These are phyloP conservation scores for Epizoanthus illoricatus DNA, from an alignment of 92 coral and sea anemone species.

Conservation along the genomic window DNA sequence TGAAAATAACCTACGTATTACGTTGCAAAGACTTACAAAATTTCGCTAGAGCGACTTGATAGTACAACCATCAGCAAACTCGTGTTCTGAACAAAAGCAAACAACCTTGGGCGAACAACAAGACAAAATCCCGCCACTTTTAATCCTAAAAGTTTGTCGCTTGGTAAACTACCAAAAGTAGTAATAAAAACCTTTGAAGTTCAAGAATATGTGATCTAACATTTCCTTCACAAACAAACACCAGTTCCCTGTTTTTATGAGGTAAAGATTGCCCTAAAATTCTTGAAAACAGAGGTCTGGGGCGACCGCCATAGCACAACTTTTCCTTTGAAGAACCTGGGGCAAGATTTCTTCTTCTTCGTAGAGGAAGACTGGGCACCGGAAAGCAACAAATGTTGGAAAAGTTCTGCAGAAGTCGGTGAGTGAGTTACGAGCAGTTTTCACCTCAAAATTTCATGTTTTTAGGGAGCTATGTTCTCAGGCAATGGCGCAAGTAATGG, in stretches of 20 bases:
- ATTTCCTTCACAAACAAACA: background rate
- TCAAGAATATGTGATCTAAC: background rate
- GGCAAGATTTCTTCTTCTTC: slow-evolving; percentile 71
- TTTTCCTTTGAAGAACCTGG: slow-evolving; percentile 88
- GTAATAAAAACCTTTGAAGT: background rate
- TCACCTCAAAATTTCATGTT: background rate
- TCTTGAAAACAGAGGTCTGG: slow-evolving; percentile 83
- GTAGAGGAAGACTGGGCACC: slow-evolving; percentile 91
- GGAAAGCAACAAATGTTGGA: slow-evolving; percentile 67
- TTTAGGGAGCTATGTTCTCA: background rate
- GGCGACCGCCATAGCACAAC: slow-evolving; percentile 76
- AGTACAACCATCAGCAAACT: background rate
- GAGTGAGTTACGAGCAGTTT: background rate
- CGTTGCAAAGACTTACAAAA: background rate
- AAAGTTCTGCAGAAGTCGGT: slow-evolving; percentile 37
- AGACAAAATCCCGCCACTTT: slow-evolving; percentile 35
- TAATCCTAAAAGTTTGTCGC: background rate
- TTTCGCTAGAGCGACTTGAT: background rate
- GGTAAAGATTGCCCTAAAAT: slow-evolving; percentile 33
- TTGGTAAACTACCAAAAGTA: background rate
- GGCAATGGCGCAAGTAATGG: background rate
- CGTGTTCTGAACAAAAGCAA: slow-evolving; percentile 26
- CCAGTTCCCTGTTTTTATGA: slow-evolving; percentile 34
- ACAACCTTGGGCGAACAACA: slow-evolving; percentile 23
- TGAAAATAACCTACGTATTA: too few relatives aligned